Base-by-base conservation (phyloP, 2,888 invertebrate genomes). In the Drosophila flavopinicola region DNA sequence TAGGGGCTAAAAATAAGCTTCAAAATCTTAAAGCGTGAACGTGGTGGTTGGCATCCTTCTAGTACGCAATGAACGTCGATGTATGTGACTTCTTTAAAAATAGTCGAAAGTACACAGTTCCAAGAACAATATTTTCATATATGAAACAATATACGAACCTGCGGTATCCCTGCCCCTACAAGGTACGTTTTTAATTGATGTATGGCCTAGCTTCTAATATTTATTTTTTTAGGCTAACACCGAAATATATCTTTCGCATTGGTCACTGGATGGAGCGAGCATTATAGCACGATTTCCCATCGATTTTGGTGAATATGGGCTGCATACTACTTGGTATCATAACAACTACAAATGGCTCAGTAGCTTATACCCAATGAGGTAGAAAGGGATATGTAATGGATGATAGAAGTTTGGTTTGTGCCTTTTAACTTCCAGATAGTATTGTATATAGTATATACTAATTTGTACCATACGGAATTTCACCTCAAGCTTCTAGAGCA, bases 31-130 rank as follows among this genome's bases (percentile, higher is more conserved):
- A 38, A 38, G 7, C 23, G 38, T 7, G 23, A 38, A 9, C 23
- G 9, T 11, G 38, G 38, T 23, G 38, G 38, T 9, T 38, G 38
- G 38, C 38, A 38, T 23, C 38, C 38, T 7, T 38, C 23, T 10
- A 10, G 20, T 38, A 11, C 11, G 9, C 38, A 20, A 23, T 38
- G 23, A 37, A n/a, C 7, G 2, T 37, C 7, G 38, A 38, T 5
- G 2, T 0, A 7, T 38, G 23, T 23, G 9, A 11, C 11, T 23
- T 11, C 11, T 1, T 23, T 0, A 9, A 11, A 3, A 3, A 11
- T 20, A 0, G 11, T 38, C 7, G 11, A 5, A 23, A 2, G 20
- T 3, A 11, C 23, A 0, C n/a, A 5, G 0, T 38, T 38, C 23
- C 9, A 2, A 0, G 5, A 9, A 0, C 23, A 3, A 5, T 38